Evolutionary conservation across 2,797 vertebrate genomes (phyloP).

Genomic region (Labroides dimidiatus): DNA sequence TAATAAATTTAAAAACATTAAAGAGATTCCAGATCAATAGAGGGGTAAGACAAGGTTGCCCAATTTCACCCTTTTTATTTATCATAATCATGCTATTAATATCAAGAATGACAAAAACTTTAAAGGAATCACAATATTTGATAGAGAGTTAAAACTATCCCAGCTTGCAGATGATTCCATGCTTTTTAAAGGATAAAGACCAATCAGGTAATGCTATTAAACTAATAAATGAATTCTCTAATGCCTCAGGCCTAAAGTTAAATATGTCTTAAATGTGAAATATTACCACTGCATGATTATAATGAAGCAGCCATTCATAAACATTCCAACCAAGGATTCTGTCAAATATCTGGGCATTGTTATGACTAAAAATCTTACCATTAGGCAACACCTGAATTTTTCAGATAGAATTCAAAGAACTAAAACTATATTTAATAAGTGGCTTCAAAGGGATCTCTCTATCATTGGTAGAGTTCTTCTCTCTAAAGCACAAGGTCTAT

Average conservation of each 20-base stretch:
- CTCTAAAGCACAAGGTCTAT: too few relatives aligned
- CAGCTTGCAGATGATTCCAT: not conserved
- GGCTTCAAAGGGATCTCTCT: not conserved
- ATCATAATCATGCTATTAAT: too few relatives aligned
- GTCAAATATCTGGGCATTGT: not conserved
- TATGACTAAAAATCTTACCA: not conserved
- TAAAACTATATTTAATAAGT: not conserved
- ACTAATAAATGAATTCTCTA: not conserved
- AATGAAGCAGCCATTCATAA: not conserved
- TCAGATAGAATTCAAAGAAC: not conserved
- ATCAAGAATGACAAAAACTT: too few relatives aligned
- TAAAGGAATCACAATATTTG: not conserved
- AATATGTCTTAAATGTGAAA: conserved; percentile 1
- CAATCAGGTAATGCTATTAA: not conserved
- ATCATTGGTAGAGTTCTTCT: not conserved
- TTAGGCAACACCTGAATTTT: not conserved
- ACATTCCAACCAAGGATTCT: not conserved
- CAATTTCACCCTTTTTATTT: too few relatives aligned
- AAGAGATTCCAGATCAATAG: too few relatives aligned
- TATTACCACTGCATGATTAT: not conserved
- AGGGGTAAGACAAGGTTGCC: too few relatives aligned
- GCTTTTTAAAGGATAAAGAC: not conserved
- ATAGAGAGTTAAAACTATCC: not conserved
- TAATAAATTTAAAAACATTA: too few relatives aligned
- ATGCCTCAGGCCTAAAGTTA: not conserved